Conservation (phyloP, 1,140 invertebrate genomes). For the Rhopalosiphum maidis region DNA sequence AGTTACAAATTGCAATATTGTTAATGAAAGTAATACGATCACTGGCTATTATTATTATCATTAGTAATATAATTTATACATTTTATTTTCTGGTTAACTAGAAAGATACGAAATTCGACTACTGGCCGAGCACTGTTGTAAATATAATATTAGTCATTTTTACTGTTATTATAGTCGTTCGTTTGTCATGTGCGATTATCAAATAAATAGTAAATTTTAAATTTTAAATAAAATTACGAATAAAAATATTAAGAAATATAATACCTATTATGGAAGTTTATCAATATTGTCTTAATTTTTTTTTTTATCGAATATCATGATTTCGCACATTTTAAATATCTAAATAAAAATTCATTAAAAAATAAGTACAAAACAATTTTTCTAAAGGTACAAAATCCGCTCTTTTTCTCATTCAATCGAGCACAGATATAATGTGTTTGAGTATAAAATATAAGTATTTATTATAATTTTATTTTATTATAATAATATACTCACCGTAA, state of each 20-base stretch:
- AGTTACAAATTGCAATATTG: neutral
- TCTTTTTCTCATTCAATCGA: no score
- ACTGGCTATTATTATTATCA: neutral
- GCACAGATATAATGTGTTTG: neutral
- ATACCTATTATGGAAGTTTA: neutral
- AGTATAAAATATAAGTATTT: neutral
- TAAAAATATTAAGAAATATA: neutral
- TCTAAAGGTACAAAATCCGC: neutral
- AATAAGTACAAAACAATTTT: neutral
- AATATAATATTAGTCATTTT: neutral
- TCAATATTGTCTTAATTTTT: neutral
- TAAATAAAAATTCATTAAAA: neutral
- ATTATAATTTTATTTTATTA: neutral
- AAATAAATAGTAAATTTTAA: neutral
- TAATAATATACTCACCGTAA: conserved; percentile 64
- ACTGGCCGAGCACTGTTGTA: neutral
- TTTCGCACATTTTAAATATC: neutral
- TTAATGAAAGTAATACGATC: neutral
- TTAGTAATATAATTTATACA: neutral
- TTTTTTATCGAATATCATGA: neutral
- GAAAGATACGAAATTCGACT: neutral
- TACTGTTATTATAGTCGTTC: neutral
- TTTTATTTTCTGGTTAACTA: neutral
- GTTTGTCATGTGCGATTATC: neutral
- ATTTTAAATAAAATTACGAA: neutral